Percentiles rank a stretch among this genome's conserved stretches.
phyloP scores from a whole-genome alignment of 2,113 vertebrate genomes.

The Oryzias javanicus region DNA sequence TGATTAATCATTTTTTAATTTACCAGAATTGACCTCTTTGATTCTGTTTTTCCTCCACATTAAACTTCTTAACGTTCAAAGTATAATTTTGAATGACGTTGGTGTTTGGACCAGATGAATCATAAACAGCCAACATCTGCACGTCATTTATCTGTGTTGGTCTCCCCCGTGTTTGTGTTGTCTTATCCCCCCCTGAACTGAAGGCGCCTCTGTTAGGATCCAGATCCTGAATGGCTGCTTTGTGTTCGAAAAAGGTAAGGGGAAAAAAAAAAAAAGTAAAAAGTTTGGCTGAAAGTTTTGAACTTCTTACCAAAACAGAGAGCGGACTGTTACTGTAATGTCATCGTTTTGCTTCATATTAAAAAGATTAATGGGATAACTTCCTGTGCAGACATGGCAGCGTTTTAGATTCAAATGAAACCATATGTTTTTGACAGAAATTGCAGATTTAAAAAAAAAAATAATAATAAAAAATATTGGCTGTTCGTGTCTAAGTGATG shows the following conservation, averaged over 20 bases:
- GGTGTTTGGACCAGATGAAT: background rate
- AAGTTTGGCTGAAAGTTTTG: constrained; percentile 26
- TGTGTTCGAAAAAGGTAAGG: constrained; percentile 33
- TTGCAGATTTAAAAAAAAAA: background rate
- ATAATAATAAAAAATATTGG: background rate
- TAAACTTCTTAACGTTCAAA: background rate
- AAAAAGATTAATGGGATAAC: background rate
- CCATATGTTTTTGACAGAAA: constrained; percentile 1
- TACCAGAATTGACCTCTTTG: too few species aligned
- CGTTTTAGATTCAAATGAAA: background rate
- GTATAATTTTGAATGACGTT: background rate
- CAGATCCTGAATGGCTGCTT: constrained; percentile 46
- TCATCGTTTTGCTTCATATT: constrained; percentile 2
- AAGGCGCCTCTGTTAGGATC: constrained; percentile 39
- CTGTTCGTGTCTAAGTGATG: background rate
- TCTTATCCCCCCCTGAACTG: constrained; percentile 29
- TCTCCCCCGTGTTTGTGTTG: constrained; percentile 4
- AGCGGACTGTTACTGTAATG: constrained; percentile 4
- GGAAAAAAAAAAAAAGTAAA: background rate
- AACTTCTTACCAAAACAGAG: constrained; percentile 5
- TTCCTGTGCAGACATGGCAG: background rate
- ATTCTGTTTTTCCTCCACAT: background rate
- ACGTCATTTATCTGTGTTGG: constrained; percentile 6
- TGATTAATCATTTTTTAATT: too few species aligned
- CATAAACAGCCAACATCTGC: background rate